Evolutionary conservation across 1,140 invertebrate species (phyloP).

Genomic region (Stenopsyche tienmushanensis): DNA sequence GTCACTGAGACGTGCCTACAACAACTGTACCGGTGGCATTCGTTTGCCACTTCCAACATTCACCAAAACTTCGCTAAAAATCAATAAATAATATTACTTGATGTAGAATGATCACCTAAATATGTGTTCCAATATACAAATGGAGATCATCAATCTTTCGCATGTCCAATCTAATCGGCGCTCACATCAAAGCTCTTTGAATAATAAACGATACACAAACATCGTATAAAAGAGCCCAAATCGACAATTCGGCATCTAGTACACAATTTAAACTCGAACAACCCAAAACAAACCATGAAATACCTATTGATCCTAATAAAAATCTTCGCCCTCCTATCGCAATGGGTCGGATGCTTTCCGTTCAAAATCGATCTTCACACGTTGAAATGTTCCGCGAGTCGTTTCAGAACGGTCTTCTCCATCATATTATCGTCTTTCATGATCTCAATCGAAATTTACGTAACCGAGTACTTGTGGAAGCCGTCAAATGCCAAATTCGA

Average conservation of each 20-base stretch:
- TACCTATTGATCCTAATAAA: too few species aligned
- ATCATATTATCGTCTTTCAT: neutral
- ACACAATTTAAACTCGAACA: too few species aligned
- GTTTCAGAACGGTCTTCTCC: conserved; percentile 1
- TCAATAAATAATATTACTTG: neutral
- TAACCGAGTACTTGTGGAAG: conserved; percentile 12
- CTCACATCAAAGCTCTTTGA: too few species aligned
- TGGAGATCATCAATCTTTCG: too few species aligned
- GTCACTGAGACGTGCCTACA: neutral
- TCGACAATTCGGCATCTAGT: too few species aligned
- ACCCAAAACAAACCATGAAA: too few species aligned
- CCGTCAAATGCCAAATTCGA: neutral
- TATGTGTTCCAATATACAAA: too few species aligned
- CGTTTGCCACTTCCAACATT: neutral
- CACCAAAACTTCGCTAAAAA: neutral
- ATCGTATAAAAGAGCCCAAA: too few species aligned
- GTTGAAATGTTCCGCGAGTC: neutral
- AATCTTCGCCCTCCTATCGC: too few species aligned
- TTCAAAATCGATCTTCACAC: conserved; percentile 17
- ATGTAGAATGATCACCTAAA: too few species aligned
- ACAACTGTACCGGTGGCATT: conserved; percentile 12
- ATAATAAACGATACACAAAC: too few species aligned
- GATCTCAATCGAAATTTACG: conserved; percentile 13
- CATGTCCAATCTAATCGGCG: too few species aligned
- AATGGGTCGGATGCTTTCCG: conserved; percentile 31